Conservation (phyloP, 2,888 invertebrate species). For the Sinotaia quadrata region DNA sequence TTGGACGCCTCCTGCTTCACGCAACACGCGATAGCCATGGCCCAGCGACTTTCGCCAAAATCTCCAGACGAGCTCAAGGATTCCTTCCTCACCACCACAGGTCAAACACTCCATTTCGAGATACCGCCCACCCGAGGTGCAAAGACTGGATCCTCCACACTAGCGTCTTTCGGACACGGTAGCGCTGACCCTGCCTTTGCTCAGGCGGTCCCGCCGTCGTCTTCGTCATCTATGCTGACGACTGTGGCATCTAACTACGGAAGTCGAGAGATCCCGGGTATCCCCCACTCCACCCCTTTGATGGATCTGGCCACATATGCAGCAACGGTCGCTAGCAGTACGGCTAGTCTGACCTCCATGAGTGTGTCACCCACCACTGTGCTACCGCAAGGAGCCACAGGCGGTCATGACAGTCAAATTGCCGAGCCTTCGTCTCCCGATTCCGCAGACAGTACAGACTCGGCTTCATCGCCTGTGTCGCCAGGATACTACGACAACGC, state of each 20-base stretch:
- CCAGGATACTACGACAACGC: slow-evolving; percentile 62
- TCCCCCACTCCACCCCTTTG: slow-evolving; percentile 53
- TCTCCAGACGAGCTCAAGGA: slow-evolving; percentile 57
- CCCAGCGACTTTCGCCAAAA: slow-evolving; percentile 54
- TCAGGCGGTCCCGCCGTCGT: background rate
- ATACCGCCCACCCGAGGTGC: slow-evolving; percentile 40
- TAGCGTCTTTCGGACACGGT: slow-evolving; percentile 15
- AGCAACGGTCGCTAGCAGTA: slow-evolving; percentile 70
- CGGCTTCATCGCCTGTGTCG: slow-evolving; percentile 60
- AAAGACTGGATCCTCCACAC: slow-evolving; percentile 26
- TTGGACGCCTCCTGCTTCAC: slow-evolving; percentile 14
- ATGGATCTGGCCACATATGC: slow-evolving; percentile 70
- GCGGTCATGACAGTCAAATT: slow-evolving; percentile 26
- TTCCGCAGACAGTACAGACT: slow-evolving; percentile 52
- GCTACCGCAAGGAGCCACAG: slow-evolving; percentile 25
- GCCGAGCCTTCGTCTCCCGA: slow-evolving; percentile 48
- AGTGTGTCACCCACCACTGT: slow-evolving; percentile 68
- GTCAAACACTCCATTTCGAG: slow-evolving; percentile 48
- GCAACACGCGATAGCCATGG: slow-evolving; percentile 29
- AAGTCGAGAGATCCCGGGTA: slow-evolving; percentile 29
- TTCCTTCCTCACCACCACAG: slow-evolving; percentile 45
- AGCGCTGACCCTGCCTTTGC: background rate
- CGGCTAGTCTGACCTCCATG: slow-evolving; percentile 69
- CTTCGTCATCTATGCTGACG: background rate
- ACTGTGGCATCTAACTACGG: background rate